Base-by-base conservation (phyloP, 2,888 invertebrate species). In the Andricus quercusramuli region DNA sequence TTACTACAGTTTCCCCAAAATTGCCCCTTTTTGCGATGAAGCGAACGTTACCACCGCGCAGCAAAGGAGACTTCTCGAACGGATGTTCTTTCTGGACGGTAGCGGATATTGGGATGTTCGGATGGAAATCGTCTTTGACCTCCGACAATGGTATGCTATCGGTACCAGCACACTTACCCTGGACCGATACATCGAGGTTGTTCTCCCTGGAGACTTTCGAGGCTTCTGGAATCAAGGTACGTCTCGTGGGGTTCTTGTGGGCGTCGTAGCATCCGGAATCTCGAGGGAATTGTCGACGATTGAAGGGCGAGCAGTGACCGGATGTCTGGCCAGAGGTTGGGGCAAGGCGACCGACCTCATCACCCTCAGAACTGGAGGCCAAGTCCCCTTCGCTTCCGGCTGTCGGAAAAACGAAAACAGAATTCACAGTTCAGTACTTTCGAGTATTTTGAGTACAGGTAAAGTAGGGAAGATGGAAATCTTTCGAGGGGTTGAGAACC, bases 261-360 rank as follows among this genome's bases (percentile, higher is more conserved):
- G 94, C 95, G 92, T 97, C 97, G 89, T 97, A 97, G 91, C 96
- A 97, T 70, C 97, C 97, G 2, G 96, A 97, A 91, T 97, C 97
- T n/a, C 97, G 95, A 11, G 96, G 96, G 92, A 96, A 96, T 89
- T 97, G 96, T 22, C 96, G 94, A 78, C 96, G 94, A 29, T 96
- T 96, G 89, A 97, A 97, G n/a, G 96, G 96, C 6, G 96, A 96
- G 83, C 95, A 91, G 83, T 92, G 92, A 66, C 91, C 91, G 91
- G 93, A 92, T 20, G 93, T 93, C 80, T 93, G 93, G 66, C 92
- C 90, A 41, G 93, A 90, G 85, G 92, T 92, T 82, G 93, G 82
- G 74, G 92, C 91, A 85, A 93, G 88, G 80, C 93, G 92, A 81
- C 91, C 93, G 77, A 93, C 94, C 87, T 95, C 95, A 86, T 95